A percentile compares a stretch with the other conserved stretches of the same genome.
Evolutionary conservation across 1,140 invertebrate genomes (phyloP).

Genomic region (Tetramorium parvispinum): DNA sequence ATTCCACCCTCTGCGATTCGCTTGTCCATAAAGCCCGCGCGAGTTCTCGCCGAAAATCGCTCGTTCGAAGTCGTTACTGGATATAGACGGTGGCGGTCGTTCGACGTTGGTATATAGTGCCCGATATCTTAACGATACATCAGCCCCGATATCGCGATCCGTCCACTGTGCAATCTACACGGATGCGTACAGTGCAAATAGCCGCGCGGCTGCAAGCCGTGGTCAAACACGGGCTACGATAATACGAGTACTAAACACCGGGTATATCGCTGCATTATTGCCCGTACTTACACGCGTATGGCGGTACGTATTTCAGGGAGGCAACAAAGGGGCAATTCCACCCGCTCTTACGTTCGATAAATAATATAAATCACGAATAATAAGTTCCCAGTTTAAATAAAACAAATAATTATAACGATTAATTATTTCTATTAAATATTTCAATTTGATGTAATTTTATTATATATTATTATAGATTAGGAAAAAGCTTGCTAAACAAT

Average conservation of each 20-base stretch:
- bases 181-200: constrained; percentile 75
- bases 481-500: not conserved
- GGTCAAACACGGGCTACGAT: constrained; percentile 81
- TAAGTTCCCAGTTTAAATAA: not conserved
- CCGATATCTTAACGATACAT: constrained; percentile 82
- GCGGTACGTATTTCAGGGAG: constrained; percentile 45
- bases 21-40: constrained; percentile 37
- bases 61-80: constrained; percentile 68
- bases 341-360: not conserved
- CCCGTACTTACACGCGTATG: constrained; percentile 69
- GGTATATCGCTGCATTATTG: constrained; percentile 78
- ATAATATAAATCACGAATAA: not conserved
- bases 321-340: constrained; percentile 6
- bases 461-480: not conserved
- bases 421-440: not conserved
- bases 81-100: constrained; percentile 57
- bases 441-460: not conserved
- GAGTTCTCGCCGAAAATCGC: constrained; percentile 53
- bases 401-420: not conserved
- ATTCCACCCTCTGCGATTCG: constrained; percentile 19
- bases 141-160: constrained; percentile 72
- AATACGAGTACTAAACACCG: constrained; percentile 81
- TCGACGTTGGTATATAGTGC: constrained; percentile 75
- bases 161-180: constrained; percentile 61
- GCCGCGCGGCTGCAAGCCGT: constrained; percentile 73